A percentile compares a stretch with the other conserved stretches of the same genome.
Evolutionary conservation across 2,113 vertebrate species (phyloP).

Genomic region (Ophthalmolycus amberensis): DNA sequence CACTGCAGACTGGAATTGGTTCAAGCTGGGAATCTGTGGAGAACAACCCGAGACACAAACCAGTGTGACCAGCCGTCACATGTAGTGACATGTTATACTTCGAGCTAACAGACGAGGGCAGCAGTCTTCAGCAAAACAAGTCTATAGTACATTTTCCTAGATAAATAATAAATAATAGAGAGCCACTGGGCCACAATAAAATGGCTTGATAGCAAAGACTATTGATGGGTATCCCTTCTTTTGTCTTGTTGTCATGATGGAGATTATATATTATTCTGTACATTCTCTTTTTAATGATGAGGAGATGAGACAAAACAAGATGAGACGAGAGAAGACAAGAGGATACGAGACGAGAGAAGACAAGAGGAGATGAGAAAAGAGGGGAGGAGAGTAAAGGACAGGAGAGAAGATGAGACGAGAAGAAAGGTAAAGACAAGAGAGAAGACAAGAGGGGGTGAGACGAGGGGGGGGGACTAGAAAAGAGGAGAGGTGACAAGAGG

Average conservation of each 20-base stretch:
- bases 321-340: background rate
- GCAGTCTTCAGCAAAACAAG: constrained; percentile 42
- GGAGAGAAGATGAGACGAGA: background rate
- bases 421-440: background rate
- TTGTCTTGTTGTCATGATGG: background rate
- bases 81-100: constrained; percentile 2
- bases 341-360: background rate
- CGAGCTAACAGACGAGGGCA: constrained; percentile 53
- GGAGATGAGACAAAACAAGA: background rate
- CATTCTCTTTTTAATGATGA: background rate
- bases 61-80: background rate
- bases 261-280: background rate
- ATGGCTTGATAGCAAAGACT: background rate
- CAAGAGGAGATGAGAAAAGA: background rate
- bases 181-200: background rate
- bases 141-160: background rate
- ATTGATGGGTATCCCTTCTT: background rate
- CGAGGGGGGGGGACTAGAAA: background rate
- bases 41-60: constrained; percentile 16
- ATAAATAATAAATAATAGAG: background rate
- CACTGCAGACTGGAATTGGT: constrained; percentile 56
- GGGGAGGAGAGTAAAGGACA: background rate
- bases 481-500: background rate
- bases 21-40: constrained; percentile 60
- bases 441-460: background rate